A percentile compares a stretch with the other conserved stretches of the same genome.
These are phyloP conservation scores for Ephestia elutella DNA, from an alignment of 1,140 invertebrate species.

Conservation along the genomic window DNA sequence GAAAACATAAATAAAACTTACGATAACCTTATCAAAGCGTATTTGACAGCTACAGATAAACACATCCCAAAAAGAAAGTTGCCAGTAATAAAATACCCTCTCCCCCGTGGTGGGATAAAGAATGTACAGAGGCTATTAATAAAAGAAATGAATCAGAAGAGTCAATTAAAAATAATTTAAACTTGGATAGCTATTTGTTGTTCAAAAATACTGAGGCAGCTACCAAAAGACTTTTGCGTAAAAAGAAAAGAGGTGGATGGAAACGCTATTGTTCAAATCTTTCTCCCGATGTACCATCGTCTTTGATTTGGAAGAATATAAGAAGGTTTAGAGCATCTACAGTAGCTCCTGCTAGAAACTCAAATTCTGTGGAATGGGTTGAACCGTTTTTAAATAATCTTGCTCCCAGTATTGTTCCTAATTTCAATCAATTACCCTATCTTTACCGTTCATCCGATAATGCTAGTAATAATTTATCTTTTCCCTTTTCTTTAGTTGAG, in stretches of 20 bases:
- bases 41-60: constrained; percentile 4
- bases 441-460: neutral
- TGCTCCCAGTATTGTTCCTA: constrained; percentile 13
- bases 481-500: constrained; percentile 16
- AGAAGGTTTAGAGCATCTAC: neutral
- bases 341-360: neutral
- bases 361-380: neutral
- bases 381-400: constrained; percentile 7
- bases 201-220: neutral
- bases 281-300: neutral
- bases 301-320: constrained; percentile 11
- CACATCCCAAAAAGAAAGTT: constrained; percentile 3
- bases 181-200: neutral
- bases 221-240: neutral
- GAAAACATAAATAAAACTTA: neutral
- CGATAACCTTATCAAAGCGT: neutral
- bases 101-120: constrained; percentile 23
- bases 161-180: constrained; percentile 6
- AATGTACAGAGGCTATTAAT: constrained; percentile 19
- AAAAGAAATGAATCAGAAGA: constrained; percentile 18
- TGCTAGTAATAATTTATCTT: constrained; percentile 1
- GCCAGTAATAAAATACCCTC: constrained; percentile 7
- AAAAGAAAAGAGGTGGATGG: constrained; percentile 12
- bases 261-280: constrained; percentile 9
- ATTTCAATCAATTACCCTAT: neutral